Percentiles rank a stretch among this genome's conserved stretches.
Evolutionary conservation across 1,140 invertebrate genomes (phyloP).

Genomic region (Temnothorax nylanderi): DNA sequence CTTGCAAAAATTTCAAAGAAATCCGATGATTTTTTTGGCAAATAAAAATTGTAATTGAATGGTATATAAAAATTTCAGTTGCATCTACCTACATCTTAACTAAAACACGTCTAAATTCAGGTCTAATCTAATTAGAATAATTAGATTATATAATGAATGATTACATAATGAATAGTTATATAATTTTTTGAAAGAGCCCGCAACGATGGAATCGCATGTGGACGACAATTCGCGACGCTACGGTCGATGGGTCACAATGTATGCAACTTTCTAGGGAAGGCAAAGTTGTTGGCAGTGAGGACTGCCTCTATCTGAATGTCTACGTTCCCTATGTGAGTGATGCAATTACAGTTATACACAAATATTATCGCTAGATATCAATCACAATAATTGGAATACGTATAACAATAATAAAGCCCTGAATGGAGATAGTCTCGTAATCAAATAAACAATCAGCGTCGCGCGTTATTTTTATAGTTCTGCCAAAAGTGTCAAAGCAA

Average conservation of each 20-base stretch:
- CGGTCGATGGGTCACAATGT: conserved; percentile 79
- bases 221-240: conserved; percentile 76
- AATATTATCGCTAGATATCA: too few relatives aligned
- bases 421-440: background rate
- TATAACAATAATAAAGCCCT: background rate
- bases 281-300: conserved; percentile 74
- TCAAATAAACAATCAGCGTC: background rate
- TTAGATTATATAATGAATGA: too few relatives aligned
- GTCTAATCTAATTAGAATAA: background rate
- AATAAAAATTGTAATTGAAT: too few relatives aligned
- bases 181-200: conserved; percentile 73
- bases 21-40: background rate
- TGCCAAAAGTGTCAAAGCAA: background rate
- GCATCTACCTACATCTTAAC: background rate
- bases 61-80: too few relatives aligned
- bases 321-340: conserved; percentile 80
- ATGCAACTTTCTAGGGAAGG: conserved; percentile 69
- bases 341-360: background rate
- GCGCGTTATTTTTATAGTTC: background rate
- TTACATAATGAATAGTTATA: too few relatives aligned
- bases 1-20: background rate
- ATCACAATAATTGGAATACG: background rate
- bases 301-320: conserved; percentile 83
- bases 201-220: conserved; percentile 77
- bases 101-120: background rate